These are phyloP conservation scores for Drosophila prolongata DNA, from an alignment of 2,888 invertebrate species.

Conservation along the genomic window DNA sequence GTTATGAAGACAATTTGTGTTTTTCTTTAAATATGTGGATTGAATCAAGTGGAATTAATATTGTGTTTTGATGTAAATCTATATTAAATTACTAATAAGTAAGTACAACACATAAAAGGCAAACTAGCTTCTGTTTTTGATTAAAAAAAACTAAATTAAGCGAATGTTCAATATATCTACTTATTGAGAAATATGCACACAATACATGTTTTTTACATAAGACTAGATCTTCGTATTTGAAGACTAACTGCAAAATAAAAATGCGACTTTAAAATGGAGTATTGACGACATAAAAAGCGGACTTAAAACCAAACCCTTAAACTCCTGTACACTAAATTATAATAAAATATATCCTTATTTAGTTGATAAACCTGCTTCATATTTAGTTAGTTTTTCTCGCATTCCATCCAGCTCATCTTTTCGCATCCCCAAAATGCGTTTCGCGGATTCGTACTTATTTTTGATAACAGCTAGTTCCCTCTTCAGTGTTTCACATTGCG, in stretches of 20 bases:
- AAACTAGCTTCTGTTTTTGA: too few relatives aligned
- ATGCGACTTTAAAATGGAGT: too few relatives aligned
- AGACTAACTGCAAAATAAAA: too few relatives aligned
- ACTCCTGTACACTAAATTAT: conserved; percentile 32
- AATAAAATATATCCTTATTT: conserved; percentile 35
- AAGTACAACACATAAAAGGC: background rate
- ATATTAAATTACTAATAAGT: background rate
- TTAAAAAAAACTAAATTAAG: too few relatives aligned
- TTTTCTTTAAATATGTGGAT: background rate
- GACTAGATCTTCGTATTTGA: too few relatives aligned
- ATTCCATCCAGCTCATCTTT: conserved; percentile 42
- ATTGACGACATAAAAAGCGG: background rate
- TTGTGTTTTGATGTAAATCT: too few relatives aligned
- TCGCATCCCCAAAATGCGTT: conserved; percentile 15
- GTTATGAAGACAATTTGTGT: conserved; percentile 62
- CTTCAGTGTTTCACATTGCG: conserved; percentile 18
- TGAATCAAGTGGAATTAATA: too few relatives aligned
- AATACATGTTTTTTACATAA: too few relatives aligned
- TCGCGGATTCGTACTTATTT: conserved; percentile 23
- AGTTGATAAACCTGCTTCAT: conserved; percentile 1
- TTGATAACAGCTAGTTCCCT: conserved; percentile 9
- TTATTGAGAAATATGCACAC: too few relatives aligned
- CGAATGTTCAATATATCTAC: too few relatives aligned
- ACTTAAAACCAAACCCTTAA: background rate
- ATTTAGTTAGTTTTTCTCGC: conserved; percentile 12